Conservation (phyloP, 2,888 invertebrate species). For the Steinernema scapterisci region DNA sequence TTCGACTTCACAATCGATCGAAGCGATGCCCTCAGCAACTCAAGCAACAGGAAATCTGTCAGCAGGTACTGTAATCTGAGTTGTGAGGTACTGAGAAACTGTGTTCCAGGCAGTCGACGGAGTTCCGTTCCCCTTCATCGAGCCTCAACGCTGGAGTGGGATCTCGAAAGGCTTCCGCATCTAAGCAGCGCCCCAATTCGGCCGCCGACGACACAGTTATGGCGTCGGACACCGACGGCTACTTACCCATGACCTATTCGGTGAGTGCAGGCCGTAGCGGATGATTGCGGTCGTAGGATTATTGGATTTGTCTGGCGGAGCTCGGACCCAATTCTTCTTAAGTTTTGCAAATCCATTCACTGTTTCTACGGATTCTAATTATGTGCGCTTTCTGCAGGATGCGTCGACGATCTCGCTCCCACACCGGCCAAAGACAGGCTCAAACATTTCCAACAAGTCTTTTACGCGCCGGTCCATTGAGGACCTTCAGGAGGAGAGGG, state of each 20-base stretch:
- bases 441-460: neutral
- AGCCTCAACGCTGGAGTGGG: constrained; percentile 13
- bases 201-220: neutral
- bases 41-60: neutral
- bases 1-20: neutral
- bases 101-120: neutral
- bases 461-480: neutral
- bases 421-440: constrained; percentile 2
- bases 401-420: constrained; percentile 20
- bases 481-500: neutral
- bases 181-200: neutral
- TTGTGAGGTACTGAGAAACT: too few relatives aligned
- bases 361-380: too few relatives aligned
- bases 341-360: too few relatives aligned
- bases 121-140: constrained; percentile 20
- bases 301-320: too few relatives aligned
- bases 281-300: too few relatives aligned
- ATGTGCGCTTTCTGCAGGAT: neutral
- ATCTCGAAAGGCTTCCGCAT: constrained; percentile 10
- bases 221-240: constrained; percentile 24
- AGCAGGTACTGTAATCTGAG: too few relatives aligned
- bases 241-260: constrained; percentile 24
- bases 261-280: neutral
- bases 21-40: neutral
- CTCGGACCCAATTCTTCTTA: too few relatives aligned